A percentile compares a stretch with the other conserved stretches of the same genome.
phyloP scores from a whole-genome alignment of 2,888 invertebrate species.

The Mechanitis messenoides region DNA sequence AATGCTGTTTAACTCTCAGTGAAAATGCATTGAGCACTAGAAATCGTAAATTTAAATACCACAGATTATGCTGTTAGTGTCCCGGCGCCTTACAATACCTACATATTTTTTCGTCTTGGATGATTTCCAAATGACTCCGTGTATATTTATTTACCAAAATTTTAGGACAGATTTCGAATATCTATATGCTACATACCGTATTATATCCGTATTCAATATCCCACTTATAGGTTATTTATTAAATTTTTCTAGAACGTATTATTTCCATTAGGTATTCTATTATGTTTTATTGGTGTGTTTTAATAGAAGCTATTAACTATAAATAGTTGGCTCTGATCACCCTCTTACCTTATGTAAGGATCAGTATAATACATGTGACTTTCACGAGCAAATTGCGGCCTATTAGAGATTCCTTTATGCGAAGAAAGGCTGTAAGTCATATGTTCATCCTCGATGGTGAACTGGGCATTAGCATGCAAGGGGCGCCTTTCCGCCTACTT shows the following conservation, averaged over 20 bases:
- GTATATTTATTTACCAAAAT: slow-evolving; percentile 6
- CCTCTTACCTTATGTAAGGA: slow-evolving; percentile 9
- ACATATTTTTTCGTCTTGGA: slow-evolving; percentile 20
- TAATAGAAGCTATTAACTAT: background rate
- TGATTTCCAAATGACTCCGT: slow-evolving; percentile 21
- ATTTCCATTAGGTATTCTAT: background rate
- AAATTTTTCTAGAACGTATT: background rate
- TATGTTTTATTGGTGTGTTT: background rate
- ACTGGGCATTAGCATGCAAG: slow-evolving; percentile 61
- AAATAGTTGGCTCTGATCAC: background rate
- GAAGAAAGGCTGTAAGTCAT: slow-evolving; percentile 58
- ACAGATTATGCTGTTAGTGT: slow-evolving; percentile 47
- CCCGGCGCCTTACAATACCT: slow-evolving; percentile 32
- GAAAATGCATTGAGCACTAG: slow-evolving; percentile 71
- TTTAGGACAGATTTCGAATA: slow-evolving; percentile 1
- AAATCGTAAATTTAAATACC: slow-evolving; percentile 63
- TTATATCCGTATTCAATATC: too few relatives aligned
- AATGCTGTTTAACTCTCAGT: slow-evolving; percentile 48
- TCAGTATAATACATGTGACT: slow-evolving; percentile 48
- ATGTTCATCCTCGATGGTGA: slow-evolving; percentile 57
- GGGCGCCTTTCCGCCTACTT: slow-evolving; percentile 60
- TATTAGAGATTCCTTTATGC: slow-evolving; percentile 60
- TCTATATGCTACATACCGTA: background rate
- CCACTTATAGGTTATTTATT: too few relatives aligned
- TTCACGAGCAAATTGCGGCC: slow-evolving; percentile 59